Percentiles rank a stretch among this genome's conserved stretches.
Conservation (phyloP, 1,140 invertebrate species). For the Oscheius sp. region DNA sequence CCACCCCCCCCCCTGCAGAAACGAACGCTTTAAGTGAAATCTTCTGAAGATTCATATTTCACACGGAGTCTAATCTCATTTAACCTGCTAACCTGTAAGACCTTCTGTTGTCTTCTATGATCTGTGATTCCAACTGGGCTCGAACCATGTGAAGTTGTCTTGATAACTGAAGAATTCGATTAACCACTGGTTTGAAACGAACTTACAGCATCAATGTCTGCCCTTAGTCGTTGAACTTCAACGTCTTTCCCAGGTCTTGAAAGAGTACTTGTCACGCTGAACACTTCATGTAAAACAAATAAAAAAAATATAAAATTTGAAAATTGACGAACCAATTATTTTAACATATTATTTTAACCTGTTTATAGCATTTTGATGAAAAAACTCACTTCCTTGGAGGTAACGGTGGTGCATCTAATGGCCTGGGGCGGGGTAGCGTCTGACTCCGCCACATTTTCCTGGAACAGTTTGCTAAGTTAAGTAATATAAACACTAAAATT, state of each 20-base stretch:
- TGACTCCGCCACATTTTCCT: conserved; percentile 25
- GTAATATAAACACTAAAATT: too few species aligned
- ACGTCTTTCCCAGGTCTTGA: neutral
- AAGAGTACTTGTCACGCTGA: neutral
- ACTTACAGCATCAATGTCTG: conserved; percentile 24
- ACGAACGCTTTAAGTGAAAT: too few species aligned
- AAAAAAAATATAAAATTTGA: too few species aligned
- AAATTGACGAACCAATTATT: too few species aligned
- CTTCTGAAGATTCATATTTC: too few species aligned
- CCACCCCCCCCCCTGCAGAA: too few species aligned
- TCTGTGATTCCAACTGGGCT: neutral
- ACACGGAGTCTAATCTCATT: too few species aligned
- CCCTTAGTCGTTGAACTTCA: conserved; percentile 13
- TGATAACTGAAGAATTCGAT: conserved; percentile 7
- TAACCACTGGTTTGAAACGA: neutral
- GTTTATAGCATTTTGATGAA: conserved; percentile 1
- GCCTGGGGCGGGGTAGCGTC: conserved; percentile 14
- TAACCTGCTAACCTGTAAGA: too few species aligned
- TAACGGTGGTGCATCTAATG: conserved; percentile 16
- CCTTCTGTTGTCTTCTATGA: conserved; percentile 10
- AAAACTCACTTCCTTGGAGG: neutral
- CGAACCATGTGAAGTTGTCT: conserved; percentile 21
- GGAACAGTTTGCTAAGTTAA: too few species aligned
- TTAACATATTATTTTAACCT: conserved; percentile 2
- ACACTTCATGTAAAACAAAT: neutral